Conservation (phyloP, 2,888 invertebrate genomes). For the Pyrrhia umbra region DNA sequence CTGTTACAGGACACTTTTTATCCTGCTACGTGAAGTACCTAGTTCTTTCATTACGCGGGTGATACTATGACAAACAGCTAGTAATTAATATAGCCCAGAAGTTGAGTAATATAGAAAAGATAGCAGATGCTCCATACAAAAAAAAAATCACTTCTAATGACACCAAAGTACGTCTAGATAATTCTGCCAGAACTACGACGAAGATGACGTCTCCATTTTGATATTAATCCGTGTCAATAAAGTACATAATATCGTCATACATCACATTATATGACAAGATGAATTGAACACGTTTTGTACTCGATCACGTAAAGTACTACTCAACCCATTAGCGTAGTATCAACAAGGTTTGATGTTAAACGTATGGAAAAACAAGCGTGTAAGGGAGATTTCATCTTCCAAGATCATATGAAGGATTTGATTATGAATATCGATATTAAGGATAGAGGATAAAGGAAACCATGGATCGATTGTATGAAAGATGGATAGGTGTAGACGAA, state of each 20-base stretch:
- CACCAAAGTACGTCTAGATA: too few relatives aligned
- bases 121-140: too few relatives aligned
- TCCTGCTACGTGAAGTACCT: too few relatives aligned
- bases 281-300: constrained; percentile 31
- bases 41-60: too few relatives aligned
- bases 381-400: constrained; percentile 27
- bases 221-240: background rate
- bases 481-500: too few relatives aligned
- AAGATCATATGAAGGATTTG: background rate
- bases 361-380: constrained; percentile 37
- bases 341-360: constrained; percentile 41
- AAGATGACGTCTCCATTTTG: constrained; percentile 15
- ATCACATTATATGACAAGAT: constrained; percentile 46
- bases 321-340: constrained; percentile 43
- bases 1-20: too few relatives aligned
- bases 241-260: constrained; percentile 28
- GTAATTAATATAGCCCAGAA: too few relatives aligned
- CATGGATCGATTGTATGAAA: background rate
- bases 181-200: too few relatives aligned
- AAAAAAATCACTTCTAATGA: too few relatives aligned
- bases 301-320: constrained; percentile 33
- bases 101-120: too few relatives aligned
- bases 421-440: background rate
- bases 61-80: too few relatives aligned
- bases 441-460: too few relatives aligned